phyloP scores from a whole-genome alignment of 1,140 invertebrate genomes.

The Trichonephila inaurata region DNA sequence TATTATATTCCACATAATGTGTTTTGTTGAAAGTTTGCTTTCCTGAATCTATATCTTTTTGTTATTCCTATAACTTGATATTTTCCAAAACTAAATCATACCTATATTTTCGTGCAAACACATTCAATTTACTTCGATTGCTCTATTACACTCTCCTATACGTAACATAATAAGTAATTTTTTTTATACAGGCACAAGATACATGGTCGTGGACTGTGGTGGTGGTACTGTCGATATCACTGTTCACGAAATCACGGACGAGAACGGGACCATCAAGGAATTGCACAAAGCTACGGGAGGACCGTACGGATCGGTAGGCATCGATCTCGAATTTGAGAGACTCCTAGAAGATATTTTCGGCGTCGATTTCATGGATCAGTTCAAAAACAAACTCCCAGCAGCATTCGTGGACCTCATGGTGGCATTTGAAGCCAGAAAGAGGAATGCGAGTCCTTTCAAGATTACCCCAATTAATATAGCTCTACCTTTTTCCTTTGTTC shows the following conservation, averaged over 20 bases:
- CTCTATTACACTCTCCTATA: too few relatives aligned
- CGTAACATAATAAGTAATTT: too few relatives aligned
- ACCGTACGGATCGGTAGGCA: constrained; percentile 83
- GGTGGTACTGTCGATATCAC: constrained; percentile 86
- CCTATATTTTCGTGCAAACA: too few relatives aligned
- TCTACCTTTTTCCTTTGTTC: constrained; percentile 85
- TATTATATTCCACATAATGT: too few relatives aligned
- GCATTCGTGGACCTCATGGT: constrained; percentile 84
- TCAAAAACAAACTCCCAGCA: constrained; percentile 82
- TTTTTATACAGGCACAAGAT: constrained; percentile 81
- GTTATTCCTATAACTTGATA: too few relatives aligned
- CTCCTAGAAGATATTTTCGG: constrained; percentile 83
- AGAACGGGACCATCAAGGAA: constrained; percentile 82
- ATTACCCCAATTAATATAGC: constrained; percentile 83
- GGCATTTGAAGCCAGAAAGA: constrained; percentile 84
- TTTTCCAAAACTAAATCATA: too few relatives aligned
- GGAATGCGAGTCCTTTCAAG: constrained; percentile 82
- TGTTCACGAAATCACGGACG: constrained; percentile 83
- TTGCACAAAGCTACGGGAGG: constrained; percentile 85
- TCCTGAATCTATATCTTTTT: too few relatives aligned
- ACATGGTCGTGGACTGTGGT: constrained; percentile 85
- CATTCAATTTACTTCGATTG: too few relatives aligned
- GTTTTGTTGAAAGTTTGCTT: too few relatives aligned
- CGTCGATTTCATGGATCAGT: constrained; percentile 83
- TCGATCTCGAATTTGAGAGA: constrained; percentile 84